Conservation (phyloP, 2,113 vertebrate genomes). For the Sinocyclocheilus anshuiensis region DNA sequence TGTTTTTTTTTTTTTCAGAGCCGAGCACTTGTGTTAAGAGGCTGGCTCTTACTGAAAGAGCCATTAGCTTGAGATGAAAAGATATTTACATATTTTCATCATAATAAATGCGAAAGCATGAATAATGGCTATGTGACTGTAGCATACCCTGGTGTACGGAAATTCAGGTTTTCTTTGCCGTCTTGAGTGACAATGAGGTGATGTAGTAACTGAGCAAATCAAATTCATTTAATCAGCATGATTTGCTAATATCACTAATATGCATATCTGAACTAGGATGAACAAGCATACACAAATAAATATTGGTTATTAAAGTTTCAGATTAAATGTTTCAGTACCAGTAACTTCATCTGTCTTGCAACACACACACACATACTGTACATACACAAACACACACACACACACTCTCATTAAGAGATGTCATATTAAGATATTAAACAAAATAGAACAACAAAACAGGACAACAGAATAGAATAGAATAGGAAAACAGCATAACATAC, state of each 20-base stretch:
- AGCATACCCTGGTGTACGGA: neutral
- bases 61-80: neutral
- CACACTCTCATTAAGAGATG: no score
- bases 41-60: neutral
- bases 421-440: no score
- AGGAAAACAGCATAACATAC: no score
- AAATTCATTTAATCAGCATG: neutral
- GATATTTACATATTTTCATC: neutral
- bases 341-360: neutral
- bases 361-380: neutral
- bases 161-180: neutral
- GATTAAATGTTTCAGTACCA: neutral
- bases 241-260: neutral
- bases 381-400: no score
- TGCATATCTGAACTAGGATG: neutral
- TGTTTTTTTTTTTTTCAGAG: slow-evolving; percentile 1
- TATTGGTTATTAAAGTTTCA: neutral
- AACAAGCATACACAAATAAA: neutral
- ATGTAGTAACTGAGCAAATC: neutral
- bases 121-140: neutral
- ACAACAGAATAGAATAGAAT: neutral
- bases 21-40: slow-evolving; percentile 6
- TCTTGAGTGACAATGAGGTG: neutral
- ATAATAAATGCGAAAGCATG: slow-evolving; percentile 6
- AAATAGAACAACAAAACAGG: no score